A percentile compares a stretch with the other conserved stretches of the same genome.
Evolutionary conservation across 1,140 invertebrate genomes (phyloP).

Genomic region (Lanistes nyassanus): DNA sequence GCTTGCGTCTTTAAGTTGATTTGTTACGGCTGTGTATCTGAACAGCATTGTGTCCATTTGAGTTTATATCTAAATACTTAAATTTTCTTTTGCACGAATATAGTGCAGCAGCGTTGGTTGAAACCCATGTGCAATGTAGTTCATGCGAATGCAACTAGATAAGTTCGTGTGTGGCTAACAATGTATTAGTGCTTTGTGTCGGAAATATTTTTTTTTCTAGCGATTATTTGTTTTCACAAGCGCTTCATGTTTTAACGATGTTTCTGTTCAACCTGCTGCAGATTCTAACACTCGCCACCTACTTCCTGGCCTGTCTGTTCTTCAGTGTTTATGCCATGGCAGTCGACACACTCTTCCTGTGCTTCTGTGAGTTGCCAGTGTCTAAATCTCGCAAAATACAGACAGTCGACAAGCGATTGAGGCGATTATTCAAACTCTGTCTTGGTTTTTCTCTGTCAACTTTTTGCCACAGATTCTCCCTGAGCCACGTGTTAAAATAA

Average conservation of each 20-base stretch:
- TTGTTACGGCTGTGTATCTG: neutral
- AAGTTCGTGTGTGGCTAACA: no score
- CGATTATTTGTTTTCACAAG: no score
- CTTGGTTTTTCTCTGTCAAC: neutral
- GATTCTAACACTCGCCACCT: slow-evolving; percentile 70
- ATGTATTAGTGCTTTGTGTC: no score
- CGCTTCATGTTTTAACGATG: neutral
- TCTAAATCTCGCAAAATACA: neutral
- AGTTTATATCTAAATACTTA: neutral
- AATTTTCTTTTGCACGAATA: neutral
- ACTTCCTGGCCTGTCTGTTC: slow-evolving; percentile 86
- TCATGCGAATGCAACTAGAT: no score
- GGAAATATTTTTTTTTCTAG: no score
- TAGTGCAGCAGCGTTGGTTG: neutral
- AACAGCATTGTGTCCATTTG: neutral
- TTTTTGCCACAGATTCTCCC: neutral
- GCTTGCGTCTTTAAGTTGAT: neutral
- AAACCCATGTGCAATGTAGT: neutral
- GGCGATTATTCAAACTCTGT: neutral
- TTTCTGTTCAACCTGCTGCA: slow-evolving; percentile 33
- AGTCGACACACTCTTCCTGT: slow-evolving; percentile 94
- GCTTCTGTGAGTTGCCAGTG: slow-evolving; percentile 80
- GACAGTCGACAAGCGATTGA: neutral
- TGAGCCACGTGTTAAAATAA: neutral
- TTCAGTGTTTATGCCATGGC: slow-evolving; percentile 95